Evolutionary conservation across 2,113 vertebrate species (phyloP), one percentile per base, ranked within the genome.

Genomic region (Thalassarche chlororhynchos): DNA sequence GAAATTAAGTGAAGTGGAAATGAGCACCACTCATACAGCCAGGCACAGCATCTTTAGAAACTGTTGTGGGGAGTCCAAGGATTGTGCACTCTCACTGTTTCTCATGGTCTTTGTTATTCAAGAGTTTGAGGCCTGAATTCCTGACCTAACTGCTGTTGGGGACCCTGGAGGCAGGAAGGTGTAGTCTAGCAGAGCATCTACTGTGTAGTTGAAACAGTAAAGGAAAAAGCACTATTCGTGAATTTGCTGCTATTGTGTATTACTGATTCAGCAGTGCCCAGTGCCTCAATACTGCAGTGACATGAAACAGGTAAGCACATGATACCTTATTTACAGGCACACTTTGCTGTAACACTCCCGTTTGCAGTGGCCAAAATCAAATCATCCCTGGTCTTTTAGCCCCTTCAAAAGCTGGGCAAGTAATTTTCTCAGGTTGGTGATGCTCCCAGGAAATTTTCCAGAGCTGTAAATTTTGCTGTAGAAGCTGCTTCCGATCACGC

Each of bases 321-420:
- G 26, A 5, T 20, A 24, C 32, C 12, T 36, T 4, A 1, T 64
- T 54, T 42, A 62, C 25, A 66, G 57, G 47, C 42, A n/a, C 36
- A 4, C 19, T 1, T 10, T 8, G 13, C n/a, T 61, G 15, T 23
- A n/a, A 8, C 17, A 19, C 10, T 14, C 2, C 8, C 1, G 1
- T 66, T 66, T 84, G 42, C 34, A 52, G 68, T 3, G 36, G 57
- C 36, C 62, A 80, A 71, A 62, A 17, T 42, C 34, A 42, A 61
- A 57, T 69, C 1, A 12, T 26, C 23, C 12, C 28, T 10, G 3
- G n/a, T 65, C 16, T 65, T 79, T 49, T 62, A 81, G 34, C 23
- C 20, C 10, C 11, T 81, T 88, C 15, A 26, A 49, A 78, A 89
- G 17, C 31, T 64, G 42, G 47, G 8, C 12, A 58, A 58, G 32